Percentiles rank a stretch among this genome's conserved stretches.
Evolutionary conservation across 2,797 vertebrate genomes (phyloP).

Genomic region (Sebastolobus altivelis): DNA sequence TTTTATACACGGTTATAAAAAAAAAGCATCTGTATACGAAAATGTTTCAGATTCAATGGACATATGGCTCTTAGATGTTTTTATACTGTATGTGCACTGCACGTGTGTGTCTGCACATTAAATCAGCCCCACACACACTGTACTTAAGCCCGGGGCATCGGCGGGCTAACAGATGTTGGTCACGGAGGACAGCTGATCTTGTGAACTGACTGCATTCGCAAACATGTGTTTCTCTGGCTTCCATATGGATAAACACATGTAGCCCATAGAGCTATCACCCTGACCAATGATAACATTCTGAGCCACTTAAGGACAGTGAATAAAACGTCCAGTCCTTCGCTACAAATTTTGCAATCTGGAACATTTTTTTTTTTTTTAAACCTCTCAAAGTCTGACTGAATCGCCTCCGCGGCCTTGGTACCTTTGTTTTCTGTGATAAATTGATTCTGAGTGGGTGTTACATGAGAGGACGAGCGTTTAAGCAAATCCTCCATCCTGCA

Average conservation of each 20-base stretch:
- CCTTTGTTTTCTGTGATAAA: slow-evolving; percentile 47
- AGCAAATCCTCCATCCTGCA: slow-evolving; percentile 39
- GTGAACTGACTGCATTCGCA: slow-evolving; percentile 68
- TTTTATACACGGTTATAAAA: slow-evolving; percentile 68
- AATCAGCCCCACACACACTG: slow-evolving; percentile 40
- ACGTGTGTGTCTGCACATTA: slow-evolving; percentile 51
- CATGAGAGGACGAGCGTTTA: slow-evolving; percentile 35
- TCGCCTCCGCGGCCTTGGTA: not conserved
- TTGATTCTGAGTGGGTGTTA: slow-evolving; percentile 50
- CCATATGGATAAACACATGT: slow-evolving; percentile 81
- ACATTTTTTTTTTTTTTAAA: not conserved
- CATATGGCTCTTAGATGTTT: slow-evolving; percentile 62
- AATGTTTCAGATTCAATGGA: slow-evolving; percentile 57
- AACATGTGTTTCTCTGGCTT: slow-evolving; percentile 75
- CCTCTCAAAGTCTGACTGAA: not conserved
- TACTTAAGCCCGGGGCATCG: slow-evolving; percentile 63
- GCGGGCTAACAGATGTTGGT: slow-evolving; percentile 82
- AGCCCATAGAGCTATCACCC: slow-evolving; percentile 27
- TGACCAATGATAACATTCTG: slow-evolving; percentile 43
- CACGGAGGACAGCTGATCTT: slow-evolving; percentile 81
- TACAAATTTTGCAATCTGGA: slow-evolving; percentile 21
- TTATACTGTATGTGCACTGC: slow-evolving; percentile 36
- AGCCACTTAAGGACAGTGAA: slow-evolving; percentile 25
- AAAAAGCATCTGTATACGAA: slow-evolving; percentile 55
- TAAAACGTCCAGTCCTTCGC: slow-evolving; percentile 9